Evolutionary conservation across 37 sponge, comb jelly and placozoan species (phyloP).

Genomic region (Corticium candelabrum): DNA sequence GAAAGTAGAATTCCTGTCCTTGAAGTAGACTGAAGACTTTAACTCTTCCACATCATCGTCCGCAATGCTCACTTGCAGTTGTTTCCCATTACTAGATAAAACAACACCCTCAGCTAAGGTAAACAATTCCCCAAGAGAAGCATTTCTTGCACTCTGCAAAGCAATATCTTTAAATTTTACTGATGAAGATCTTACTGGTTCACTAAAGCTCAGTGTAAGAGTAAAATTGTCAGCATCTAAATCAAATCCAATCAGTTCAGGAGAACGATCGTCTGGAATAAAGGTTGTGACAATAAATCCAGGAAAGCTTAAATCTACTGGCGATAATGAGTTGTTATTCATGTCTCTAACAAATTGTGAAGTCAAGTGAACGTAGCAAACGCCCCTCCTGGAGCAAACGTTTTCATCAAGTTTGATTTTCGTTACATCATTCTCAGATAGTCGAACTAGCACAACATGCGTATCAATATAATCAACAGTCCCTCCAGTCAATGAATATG

Average conservation of each 20-base stretch:
- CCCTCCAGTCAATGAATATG: slow-evolving; percentile 39
- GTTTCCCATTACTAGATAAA: slow-evolving; percentile 17
- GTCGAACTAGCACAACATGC: slow-evolving; percentile 32
- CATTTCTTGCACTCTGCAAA: slow-evolving; percentile 45
- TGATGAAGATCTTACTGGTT: slow-evolving; percentile 55
- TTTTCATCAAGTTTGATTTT: slow-evolving; percentile 35
- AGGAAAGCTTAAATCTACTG: slow-evolving; percentile 10
- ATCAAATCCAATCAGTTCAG: slow-evolving; percentile 51
- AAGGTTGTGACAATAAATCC: slow-evolving; percentile 38
- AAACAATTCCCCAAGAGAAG: slow-evolving; percentile 10
- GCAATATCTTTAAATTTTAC: slow-evolving; percentile 25
- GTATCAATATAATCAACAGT: slow-evolving; percentile 26
- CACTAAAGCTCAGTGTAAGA: slow-evolving; percentile 51
- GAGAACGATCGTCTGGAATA: slow-evolving; percentile 33
- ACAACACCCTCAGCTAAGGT: slow-evolving; percentile 21
- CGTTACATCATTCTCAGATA: slow-evolving; percentile 44
- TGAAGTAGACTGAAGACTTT: slow-evolving; percentile 53
- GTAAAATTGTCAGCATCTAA: slow-evolving; percentile 34
- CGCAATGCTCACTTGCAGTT: slow-evolving; percentile 27
- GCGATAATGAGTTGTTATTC: slow-evolving; percentile 8
- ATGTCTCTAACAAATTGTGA: slow-evolving; percentile 16
- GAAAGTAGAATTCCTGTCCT: slow-evolving; percentile 46
- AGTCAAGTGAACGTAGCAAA: slow-evolving; percentile 9
- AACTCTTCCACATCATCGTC: slow-evolving; percentile 21
- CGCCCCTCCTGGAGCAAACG: slow-evolving; percentile 26